These are phyloP conservation scores for Poliocrania exsul DNA, from an alignment of 2,797 vertebrate species.

Conservation along the genomic window DNA sequence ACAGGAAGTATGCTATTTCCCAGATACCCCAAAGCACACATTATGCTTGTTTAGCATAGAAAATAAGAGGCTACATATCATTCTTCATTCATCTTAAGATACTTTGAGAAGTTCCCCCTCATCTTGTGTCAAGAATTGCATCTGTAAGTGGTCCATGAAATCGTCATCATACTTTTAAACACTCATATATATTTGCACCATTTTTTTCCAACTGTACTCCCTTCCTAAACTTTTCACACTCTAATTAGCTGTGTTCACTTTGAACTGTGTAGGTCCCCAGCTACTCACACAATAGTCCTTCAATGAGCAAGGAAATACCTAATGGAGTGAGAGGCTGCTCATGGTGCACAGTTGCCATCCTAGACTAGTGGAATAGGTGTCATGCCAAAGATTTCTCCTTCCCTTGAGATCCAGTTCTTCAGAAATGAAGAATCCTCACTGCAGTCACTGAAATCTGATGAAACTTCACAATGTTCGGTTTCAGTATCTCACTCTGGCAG, in stretches of 20 bases:
- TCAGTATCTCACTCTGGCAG: background rate
- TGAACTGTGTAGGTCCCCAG: background rate
- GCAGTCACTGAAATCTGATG: background rate
- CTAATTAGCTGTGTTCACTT: background rate
- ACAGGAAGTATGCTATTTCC: background rate
- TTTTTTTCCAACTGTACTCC: background rate
- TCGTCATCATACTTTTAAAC: background rate
- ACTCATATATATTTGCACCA: background rate
- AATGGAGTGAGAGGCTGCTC: background rate
- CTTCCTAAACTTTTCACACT: background rate
- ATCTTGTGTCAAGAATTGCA: background rate
- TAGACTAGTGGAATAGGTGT: background rate
- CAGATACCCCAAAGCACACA: background rate
- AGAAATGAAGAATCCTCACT: background rate
- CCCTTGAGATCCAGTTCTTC: background rate
- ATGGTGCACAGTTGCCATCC: background rate
- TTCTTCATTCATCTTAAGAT: background rate
- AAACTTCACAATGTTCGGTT: background rate
- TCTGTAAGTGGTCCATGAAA: background rate
- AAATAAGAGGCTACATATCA: background rate
- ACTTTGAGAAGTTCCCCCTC: background rate
- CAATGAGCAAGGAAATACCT: background rate
- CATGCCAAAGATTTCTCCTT: background rate
- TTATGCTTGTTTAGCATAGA: background rate
- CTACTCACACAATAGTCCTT: background rate